Evolutionary conservation across 1,140 invertebrate species (phyloP).

Genomic region (Drosophila persimilis): DNA sequence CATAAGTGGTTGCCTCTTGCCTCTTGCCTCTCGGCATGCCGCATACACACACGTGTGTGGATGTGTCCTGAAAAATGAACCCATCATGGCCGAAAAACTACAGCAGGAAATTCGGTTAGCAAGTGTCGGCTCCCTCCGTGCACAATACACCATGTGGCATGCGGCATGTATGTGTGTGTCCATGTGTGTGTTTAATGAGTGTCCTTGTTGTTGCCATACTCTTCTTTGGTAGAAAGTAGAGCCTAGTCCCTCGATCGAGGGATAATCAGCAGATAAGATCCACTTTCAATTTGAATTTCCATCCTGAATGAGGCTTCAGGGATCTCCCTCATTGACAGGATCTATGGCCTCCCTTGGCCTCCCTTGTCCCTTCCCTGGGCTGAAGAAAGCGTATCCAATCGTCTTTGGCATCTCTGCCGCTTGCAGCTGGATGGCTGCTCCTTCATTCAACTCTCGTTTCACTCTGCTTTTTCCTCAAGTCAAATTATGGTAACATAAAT

Average conservation of each 20-base stretch:
- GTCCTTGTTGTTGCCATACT: constrained; percentile 57
- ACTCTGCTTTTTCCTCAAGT: constrained; percentile 61
- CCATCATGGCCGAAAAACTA: constrained; percentile 80
- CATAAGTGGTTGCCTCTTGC: constrained; percentile 69
- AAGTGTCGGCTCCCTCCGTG: constrained; percentile 71
- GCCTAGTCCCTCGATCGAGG: constrained; percentile 1
- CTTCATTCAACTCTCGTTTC: constrained; percentile 11
- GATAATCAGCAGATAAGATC: too few species aligned
- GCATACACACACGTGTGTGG: constrained; percentile 21
- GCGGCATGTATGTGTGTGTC: constrained; percentile 20
- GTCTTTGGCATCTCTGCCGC: too few species aligned
- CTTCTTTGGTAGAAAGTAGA: constrained; percentile 6
- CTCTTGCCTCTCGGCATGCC: constrained; percentile 7
- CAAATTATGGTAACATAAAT: constrained; percentile 81
- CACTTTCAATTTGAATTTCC: neutral
- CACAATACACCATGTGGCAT: constrained; percentile 21
- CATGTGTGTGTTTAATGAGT: constrained; percentile 56
- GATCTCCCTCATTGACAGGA: neutral
- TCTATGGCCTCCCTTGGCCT: too few species aligned
- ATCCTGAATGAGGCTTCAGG: neutral
- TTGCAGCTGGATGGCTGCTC: neutral
- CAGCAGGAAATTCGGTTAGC: constrained; percentile 80
- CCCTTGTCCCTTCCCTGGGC: too few species aligned
- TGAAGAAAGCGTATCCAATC: too few species aligned
- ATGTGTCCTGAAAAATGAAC: constrained; percentile 73